These are phyloP conservation scores for Sander lucioperca DNA, from an alignment of 2,113 vertebrate genomes.

Conservation along the genomic window DNA sequence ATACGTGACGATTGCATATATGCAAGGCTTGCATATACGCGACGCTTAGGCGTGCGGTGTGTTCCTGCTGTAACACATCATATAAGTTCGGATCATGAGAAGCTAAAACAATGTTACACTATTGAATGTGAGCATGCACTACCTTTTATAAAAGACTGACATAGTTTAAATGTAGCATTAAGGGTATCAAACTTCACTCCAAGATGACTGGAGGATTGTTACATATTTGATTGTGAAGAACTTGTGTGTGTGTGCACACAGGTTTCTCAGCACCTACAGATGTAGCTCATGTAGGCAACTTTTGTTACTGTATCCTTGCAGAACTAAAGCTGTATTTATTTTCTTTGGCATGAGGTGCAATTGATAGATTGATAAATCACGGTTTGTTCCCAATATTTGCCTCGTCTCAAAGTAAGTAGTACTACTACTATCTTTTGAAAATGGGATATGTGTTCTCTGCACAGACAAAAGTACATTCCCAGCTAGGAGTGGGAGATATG, in stretches of 20 bases:
- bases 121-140: constrained; percentile 42
- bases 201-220: constrained; percentile 2
- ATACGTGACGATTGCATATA: too few species aligned
- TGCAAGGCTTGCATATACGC: too few species aligned
- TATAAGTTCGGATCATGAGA: not conserved
- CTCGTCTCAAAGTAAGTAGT: not conserved
- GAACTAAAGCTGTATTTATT: not conserved
- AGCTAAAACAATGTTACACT: constrained; percentile 22
- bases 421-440: not conserved
- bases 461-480: not conserved
- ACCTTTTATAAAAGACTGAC: constrained; percentile 29
- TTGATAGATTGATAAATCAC: not conserved
- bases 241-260: not conserved
- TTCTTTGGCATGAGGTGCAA: not conserved
- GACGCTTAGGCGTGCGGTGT: too few species aligned
- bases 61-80: not conserved
- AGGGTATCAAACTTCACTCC: not conserved
- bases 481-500: not conserved
- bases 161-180: constrained; percentile 28
- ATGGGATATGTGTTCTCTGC: not conserved
- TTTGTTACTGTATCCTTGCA: not conserved
- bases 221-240: constrained; percentile 12
- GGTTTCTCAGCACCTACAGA: not conserved
- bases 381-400: not conserved
- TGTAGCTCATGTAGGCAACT: not conserved